A percentile compares a stretch with the other conserved stretches of the same genome.
phyloP scores from a whole-genome alignment of 1,140 invertebrate species.

The Neodiprion lecontei region DNA sequence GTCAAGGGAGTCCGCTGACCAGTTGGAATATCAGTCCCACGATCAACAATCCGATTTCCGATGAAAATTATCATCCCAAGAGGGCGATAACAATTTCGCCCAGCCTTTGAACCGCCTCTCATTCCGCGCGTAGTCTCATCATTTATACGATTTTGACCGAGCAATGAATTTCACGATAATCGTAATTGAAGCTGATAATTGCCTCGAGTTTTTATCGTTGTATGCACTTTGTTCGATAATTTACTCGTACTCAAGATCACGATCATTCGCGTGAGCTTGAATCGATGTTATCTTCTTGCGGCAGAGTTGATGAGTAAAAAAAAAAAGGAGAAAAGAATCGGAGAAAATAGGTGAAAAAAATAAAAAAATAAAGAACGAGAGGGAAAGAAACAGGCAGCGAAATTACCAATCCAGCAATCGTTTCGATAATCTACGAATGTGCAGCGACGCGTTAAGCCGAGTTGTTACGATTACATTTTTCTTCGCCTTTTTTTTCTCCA shows the following conservation, averaged over 20 bases:
- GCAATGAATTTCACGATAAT: too few species aligned
- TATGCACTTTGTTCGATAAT: too few species aligned
- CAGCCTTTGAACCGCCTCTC: too few species aligned
- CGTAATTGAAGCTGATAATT: too few species aligned
- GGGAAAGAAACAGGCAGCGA: not conserved
- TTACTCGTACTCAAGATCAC: too few species aligned
- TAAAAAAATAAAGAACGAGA: not conserved
- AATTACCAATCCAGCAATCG: not conserved
- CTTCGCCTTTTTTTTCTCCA: not conserved
- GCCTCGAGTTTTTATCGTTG: too few species aligned
- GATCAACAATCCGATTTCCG: not conserved
- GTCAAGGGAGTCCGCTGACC: not conserved
- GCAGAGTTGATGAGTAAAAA: too few species aligned
- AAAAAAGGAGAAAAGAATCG: not conserved
- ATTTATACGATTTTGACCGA: too few species aligned
- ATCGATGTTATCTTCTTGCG: too few species aligned
- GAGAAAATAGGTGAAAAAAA: not conserved
- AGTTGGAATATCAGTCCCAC: not conserved
- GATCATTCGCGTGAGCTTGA: too few species aligned
- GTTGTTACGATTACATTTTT: not conserved
- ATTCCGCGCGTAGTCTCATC: too few species aligned
- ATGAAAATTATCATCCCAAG: not conserved
- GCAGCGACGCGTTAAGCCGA: not conserved
- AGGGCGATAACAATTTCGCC: too few species aligned
- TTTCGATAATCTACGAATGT: not conserved